Evolutionary conservation across 2,113 vertebrate genomes (phyloP), one percentile per base, ranked within the genome.

Genomic region (Salvator merianae): DNA sequence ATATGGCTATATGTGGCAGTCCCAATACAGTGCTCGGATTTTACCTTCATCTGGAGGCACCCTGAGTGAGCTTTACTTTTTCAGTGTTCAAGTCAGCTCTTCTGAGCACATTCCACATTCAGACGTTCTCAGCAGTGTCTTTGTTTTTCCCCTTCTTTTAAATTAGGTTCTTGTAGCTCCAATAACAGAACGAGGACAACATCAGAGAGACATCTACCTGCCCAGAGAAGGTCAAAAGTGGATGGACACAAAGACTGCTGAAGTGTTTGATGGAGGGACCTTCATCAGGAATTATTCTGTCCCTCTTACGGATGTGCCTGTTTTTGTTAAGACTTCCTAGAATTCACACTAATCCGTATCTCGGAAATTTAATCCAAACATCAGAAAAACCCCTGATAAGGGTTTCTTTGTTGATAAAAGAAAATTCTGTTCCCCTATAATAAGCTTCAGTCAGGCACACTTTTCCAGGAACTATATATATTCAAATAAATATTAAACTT

Each of bases 101-200:
- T 65, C 65, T 30, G 30, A 66, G 65, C 9, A 9, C 65, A 66
- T 12, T 66, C 12, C 10, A 34, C 16, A 34, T 69, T 5, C n/a
- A 34, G 18, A 34, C 6, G 14, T 20, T 34, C n/a, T 34, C 16
- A 66, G 32, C 7, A 3, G 1, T 28, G 43, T 5, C 6, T 9
- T 50, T 50, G 38, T 36, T n/a, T 34, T 36, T 66, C 3, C 5
- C 36, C 5, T 68, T 13, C 83, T 82, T 88, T 50, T 79, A 47
- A 9, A 55, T 43, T 18, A 98, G 98, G 95, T 98, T 38, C 94
- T 98, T 90, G 95, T 98, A 77, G 97, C 98, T 20, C 98, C 98
- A 0, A 91, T 98, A 91, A 97, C 97, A 80, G 97, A 97, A 82
- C 96, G 94, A 72, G 97, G 97, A 28, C 95, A 94, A 1, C 90